Evolutionary conservation across 2,888 invertebrate genomes (phyloP), one percentile per base, ranked within the genome.

Genomic region (Girardia tigrina): DNA sequence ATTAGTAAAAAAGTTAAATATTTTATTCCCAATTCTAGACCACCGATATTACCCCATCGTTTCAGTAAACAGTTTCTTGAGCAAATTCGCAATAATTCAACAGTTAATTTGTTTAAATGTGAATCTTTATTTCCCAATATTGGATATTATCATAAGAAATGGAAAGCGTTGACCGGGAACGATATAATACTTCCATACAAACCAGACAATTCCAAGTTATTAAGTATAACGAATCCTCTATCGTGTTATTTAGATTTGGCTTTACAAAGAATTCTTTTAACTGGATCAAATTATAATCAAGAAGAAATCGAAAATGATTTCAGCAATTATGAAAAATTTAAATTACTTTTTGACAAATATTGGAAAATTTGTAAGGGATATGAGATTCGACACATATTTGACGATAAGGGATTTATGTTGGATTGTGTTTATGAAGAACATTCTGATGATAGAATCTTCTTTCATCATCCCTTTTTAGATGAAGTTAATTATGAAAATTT

Each of bases 81-180:
- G 4, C n/a, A 4, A 20, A n/a, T n/a, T 56, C 23, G n/a, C n/a
- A 56, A 56, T 56, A 2, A n/a, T n/a, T 23, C 4, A n/a, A n/a
- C 4, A 56, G n/a, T 8, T 2, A 56, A 56, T 56, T 56, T 56
- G n/a, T 56, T 56, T 56, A 4, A n/a, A 56, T 56, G 56, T 56
- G 56, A 56, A 16, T 56, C 56, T n/a, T 56, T 56, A n/a, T 56
- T 56, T 56, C 56, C 56, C 56, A 23, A 56, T 56, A 56, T 56
- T 56, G 56, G 56, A n/a, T 56, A 12, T n/a, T 56, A 56, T 56
- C 56, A 56, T 56, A 16, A 56, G 23, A n/a, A 56, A 56, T 56
- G 4, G 6, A n/a, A 56, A 56, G n/a, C 23, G 23, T 20, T 56
- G n/a, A 16, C n/a, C 8, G n/a, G n/a, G n/a, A 56, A 2, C 23